phyloP scores from a whole-genome alignment of 1,140 invertebrate species.

The Drosophila orosa region DNA sequence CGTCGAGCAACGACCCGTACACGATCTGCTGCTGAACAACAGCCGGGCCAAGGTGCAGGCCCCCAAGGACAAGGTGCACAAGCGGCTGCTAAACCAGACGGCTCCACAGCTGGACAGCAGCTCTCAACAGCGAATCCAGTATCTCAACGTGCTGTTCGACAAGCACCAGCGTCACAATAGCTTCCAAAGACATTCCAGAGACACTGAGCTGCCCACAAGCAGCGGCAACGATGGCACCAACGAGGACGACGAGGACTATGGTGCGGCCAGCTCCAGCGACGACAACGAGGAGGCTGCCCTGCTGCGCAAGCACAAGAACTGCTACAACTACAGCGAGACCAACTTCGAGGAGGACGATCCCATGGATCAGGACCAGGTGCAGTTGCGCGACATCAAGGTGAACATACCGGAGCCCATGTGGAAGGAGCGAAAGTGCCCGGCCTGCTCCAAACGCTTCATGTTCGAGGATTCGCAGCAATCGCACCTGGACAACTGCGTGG shows the following conservation, averaged over 20 bases:
- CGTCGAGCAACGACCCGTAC: constrained; percentile 65
- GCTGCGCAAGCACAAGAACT: constrained; percentile 65
- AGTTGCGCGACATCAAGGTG: constrained; percentile 70
- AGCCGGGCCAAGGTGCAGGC: constrained; percentile 42
- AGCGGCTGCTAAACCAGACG: constrained; percentile 62
- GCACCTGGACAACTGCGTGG: constrained; percentile 74
- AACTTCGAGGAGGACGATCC: constrained; percentile 83
- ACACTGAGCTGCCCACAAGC: constrained; percentile 46
- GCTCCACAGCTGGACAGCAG: constrained; percentile 24
- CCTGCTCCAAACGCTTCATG: constrained; percentile 79
- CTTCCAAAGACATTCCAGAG: constrained; percentile 7
- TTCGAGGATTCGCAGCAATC: constrained; percentile 76
- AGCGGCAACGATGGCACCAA: constrained; percentile 49
- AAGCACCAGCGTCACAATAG: constrained; percentile 48
- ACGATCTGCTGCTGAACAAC: constrained; percentile 69
- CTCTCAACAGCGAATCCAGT: constrained; percentile 61
- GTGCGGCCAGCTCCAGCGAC: constrained; percentile 60
- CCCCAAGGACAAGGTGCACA: constrained; percentile 68
- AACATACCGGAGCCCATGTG: constrained; percentile 78
- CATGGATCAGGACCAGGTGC: constrained; percentile 73
- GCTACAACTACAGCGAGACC: constrained; percentile 77
- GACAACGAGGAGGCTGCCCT: constrained; percentile 67
- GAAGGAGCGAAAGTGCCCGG: constrained; percentile 80
- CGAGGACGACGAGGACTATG: constrained; percentile 70
- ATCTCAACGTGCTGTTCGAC: constrained; percentile 67